Base-by-base conservation (phyloP, 2,888 invertebrate genomes). In the Diarsia rubi region DNA sequence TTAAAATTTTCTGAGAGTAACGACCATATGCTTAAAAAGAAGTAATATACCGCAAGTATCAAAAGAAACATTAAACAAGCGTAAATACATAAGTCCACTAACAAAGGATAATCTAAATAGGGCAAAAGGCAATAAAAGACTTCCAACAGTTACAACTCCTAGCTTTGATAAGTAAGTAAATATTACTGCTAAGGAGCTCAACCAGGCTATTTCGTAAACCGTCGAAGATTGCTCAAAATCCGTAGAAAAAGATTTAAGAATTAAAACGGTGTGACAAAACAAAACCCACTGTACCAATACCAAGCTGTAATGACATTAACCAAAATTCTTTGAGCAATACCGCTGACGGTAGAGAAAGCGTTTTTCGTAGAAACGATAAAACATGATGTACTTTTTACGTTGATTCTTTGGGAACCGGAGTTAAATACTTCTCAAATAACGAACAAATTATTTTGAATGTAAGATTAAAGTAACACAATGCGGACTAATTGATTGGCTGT, bases 331-430 rank as follows among this genome's bases (percentile, higher is more conserved):
- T 92, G 91, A 92, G 88, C 86, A 82, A 86, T 64, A 82, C 87
- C 86, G 90, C 91, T 90, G 92, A 88, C 91, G 88, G 90, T 84
- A 89, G 95, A 93, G 95, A 95, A 95, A 95, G 95, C 95, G 89
- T 90, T 91, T 91, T 95, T 95, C 95, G 91, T 88, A 91, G 93
- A 94, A 94, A 91, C 88, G 90, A 92, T 91, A 91, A 88, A 89
- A 89, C 88, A 86, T 86, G 87, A 86, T 86, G 86, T 79, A 82
- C 78, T 77, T 84, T 83, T 79, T 70, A 78, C 74, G 73, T 69
- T 44, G 59, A 59, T 65, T 74, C 70, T 73, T 81, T 59, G 69
- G 37, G 52, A 65, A 73, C 45, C 71, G 47, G 59, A 47, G 69
- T 66, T 73, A 57, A 85, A 71, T 59, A 49, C 54, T 62, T 68